Evolutionary conservation across 2,888 invertebrate species (phyloP), one percentile per base, ranked within the genome.

Genomic region (Lepidochrysops patricia): DNA sequence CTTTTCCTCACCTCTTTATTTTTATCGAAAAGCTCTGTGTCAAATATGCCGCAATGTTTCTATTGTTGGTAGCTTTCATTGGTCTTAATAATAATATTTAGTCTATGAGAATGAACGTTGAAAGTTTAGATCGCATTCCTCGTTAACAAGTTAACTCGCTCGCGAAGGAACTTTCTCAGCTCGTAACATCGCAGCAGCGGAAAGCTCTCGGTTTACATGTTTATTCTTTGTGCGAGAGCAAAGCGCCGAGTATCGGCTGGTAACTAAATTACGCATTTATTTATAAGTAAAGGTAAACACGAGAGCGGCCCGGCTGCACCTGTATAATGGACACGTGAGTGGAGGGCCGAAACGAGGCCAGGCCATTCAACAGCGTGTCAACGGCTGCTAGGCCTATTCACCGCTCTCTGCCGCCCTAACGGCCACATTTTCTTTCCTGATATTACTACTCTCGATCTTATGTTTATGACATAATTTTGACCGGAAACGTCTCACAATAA

Each of bases 271-370:
- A 50, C 50, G 26, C 26, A n/a, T n/a, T 19, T n/a, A 50, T 26
- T 25, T 26, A 26, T 61, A 60, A 61, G 57, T 59, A 58, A 61
- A 60, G 57, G 34, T 50, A 61, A 57, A 61, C 61, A 57, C 61
- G 67, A 15, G 32, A 19, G 5, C 12, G 4, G 29, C 15, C 15
- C 19, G 19, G 19, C 7, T 9, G 15, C 19, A 29, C 29, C 29
- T 54, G 32, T 54, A 72, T 75, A 75, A 75, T 73, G 73, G 73
- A 72, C 72, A 73, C 69, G 70, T 68, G 70, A 72, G 72, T 75
- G 69, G 74, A 78, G 77, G 77, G 82, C 80, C 75, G 74, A 75
- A 84, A 80, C 76, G 82, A 82, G 84, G 83, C 76, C 83, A 77
- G 65, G 71, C 69, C 76, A 79, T 85, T 84, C 81, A 82, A 75